phyloP scores from a whole-genome alignment of 2,797 vertebrate species.

The Pristis pectinata region DNA sequence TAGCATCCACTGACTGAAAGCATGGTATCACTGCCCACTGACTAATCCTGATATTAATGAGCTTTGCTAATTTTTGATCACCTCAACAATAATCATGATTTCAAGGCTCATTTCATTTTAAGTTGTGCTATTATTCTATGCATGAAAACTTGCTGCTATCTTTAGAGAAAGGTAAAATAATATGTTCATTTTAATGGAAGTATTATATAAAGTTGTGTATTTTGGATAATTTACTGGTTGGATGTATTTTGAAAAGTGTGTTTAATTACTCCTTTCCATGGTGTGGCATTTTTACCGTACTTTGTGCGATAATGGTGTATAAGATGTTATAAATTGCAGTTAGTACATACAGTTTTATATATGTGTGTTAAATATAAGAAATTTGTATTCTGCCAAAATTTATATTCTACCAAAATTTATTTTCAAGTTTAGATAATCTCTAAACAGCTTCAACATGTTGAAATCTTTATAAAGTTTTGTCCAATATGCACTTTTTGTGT shows the following conservation, averaged over 20 bases:
- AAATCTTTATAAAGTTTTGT: not conserved
- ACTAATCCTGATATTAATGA: not conserved
- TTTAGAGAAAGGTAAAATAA: not conserved
- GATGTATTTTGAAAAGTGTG: not conserved
- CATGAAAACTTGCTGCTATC: not conserved
- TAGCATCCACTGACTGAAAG: not conserved
- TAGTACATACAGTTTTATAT: not conserved
- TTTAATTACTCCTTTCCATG: not conserved
- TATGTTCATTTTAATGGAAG: not conserved
- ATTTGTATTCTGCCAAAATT: too few species aligned
- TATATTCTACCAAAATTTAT: not conserved
- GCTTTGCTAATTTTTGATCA: not conserved
- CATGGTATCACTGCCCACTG: not conserved
- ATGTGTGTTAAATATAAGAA: not conserved
- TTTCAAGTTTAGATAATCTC: not conserved
- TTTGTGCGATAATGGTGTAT: not conserved
- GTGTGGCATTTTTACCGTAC: not conserved
- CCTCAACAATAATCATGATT: not conserved
- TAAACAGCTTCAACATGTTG: not conserved
- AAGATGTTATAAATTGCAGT: not conserved
- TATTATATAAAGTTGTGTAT: slow-evolving; percentile 7
- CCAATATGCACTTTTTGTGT: not conserved
- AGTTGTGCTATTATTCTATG: not conserved
- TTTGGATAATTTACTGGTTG: not conserved
- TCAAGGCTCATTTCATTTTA: not conserved